Conservation (phyloP, 2,113 vertebrate species). For the Carassius gibelio region DNA sequence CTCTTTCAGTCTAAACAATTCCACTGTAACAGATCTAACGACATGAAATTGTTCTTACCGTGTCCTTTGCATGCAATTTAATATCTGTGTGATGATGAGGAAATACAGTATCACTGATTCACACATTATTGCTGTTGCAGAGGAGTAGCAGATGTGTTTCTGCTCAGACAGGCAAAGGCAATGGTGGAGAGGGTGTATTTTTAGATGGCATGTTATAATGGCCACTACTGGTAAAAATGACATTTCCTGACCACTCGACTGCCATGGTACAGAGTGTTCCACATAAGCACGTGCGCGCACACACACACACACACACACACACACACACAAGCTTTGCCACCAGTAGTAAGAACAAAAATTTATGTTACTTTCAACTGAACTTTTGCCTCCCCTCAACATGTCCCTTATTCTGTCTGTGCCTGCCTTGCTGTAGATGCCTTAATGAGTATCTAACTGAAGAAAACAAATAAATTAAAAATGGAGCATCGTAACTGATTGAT, state of each 20-base stretch:
- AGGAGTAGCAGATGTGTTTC: conserved; percentile 34
- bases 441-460: neutral
- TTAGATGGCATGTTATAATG: conserved; percentile 47
- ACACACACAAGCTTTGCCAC: neutral
- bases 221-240: conserved; percentile 28
- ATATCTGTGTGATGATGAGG: neutral
- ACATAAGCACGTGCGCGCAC: neutral
- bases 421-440: neutral
- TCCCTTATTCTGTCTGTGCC: neutral
- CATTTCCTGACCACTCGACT: conserved; percentile 42
- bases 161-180: conserved; percentile 25
- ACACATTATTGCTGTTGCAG: neutral
- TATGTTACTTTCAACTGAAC: neutral
- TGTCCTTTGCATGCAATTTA: neutral
- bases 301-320: conserved; percentile 5
- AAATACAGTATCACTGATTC: conserved; percentile 1
- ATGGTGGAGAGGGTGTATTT: conserved; percentile 36
- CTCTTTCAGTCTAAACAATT: neutral
- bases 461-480: neutral
- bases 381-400: neutral
- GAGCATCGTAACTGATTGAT: neutral
- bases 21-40: neutral
- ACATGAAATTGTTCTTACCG: neutral
- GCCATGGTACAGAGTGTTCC: conserved; percentile 33
- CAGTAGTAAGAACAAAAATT: conserved; percentile 1